phyloP scores from a whole-genome alignment of 2,888 invertebrate genomes.

The Aphodius granarius region DNA sequence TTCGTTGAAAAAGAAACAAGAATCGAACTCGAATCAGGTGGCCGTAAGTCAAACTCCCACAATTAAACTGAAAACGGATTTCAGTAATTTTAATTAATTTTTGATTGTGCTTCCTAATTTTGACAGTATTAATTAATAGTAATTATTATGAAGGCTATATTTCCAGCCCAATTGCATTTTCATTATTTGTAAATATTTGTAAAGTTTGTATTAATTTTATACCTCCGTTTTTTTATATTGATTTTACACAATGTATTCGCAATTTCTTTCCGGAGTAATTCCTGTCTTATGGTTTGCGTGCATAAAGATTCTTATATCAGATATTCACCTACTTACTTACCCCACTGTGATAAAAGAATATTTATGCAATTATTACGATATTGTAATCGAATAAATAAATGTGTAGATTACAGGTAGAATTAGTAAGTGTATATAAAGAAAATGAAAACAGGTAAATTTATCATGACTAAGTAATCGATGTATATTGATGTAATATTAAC shows the following conservation, averaged over 20 bases:
- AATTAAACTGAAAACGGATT: constrained; percentile 92
- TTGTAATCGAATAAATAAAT: not conserved
- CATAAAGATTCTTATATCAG: constrained; percentile 19
- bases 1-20: constrained; percentile 56
- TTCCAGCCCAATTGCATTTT: constrained; percentile 5
- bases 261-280: not conserved
- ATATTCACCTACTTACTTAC: not conserved
- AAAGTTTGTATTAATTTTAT: not conserved
- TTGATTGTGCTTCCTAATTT: constrained; percentile 48
- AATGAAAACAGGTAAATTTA: not conserved
- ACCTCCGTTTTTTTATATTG: not conserved
- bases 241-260: not conserved
- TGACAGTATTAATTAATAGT: not conserved
- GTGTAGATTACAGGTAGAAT: not conserved
- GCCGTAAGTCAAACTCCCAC: constrained; percentile 62
- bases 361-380: constrained; percentile 12
- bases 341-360: constrained; percentile 21
- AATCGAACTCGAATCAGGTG: constrained; percentile 53
- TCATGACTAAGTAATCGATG: not conserved
- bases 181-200: constrained; percentile 12
- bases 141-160: not conserved
- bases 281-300: not conserved
- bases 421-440: not conserved
- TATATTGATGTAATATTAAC: not conserved
- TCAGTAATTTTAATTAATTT: constrained; percentile 77